phyloP scores from a whole-genome alignment of 1,140 invertebrate species.

The Drosophila yakuba region DNA sequence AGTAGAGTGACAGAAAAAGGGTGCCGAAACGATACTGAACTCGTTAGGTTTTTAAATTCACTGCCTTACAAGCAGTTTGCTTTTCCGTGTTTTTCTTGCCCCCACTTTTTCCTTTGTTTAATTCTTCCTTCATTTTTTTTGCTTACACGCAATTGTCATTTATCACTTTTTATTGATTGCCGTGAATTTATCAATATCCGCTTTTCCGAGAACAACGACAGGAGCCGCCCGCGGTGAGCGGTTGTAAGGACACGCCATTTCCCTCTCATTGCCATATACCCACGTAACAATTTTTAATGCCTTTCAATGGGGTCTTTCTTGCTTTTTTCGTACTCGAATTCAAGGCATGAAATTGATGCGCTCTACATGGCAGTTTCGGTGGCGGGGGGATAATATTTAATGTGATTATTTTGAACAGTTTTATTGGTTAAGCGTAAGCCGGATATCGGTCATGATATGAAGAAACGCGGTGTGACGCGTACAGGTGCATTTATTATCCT shows the following conservation, averaged over 20 bases:
- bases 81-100: slow-evolving; percentile 47
- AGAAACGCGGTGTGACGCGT: slow-evolving; percentile 31
- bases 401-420: slow-evolving; percentile 78
- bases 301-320: slow-evolving; percentile 55
- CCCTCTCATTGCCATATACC: slow-evolving; percentile 51
- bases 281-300: slow-evolving; percentile 79
- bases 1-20: not conserved
- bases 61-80: slow-evolving; percentile 50
- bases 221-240: slow-evolving; percentile 54
- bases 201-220: slow-evolving; percentile 62
- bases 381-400: slow-evolving; percentile 61
- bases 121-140: slow-evolving; percentile 26
- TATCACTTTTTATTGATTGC: slow-evolving; percentile 82
- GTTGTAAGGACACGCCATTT: slow-evolving; percentile 20
- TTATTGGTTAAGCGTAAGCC: slow-evolving; percentile 57
- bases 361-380: slow-evolving; percentile 46
- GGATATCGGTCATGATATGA: slow-evolving; percentile 54
- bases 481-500: slow-evolving; percentile 48
- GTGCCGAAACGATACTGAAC: slow-evolving; percentile 14
- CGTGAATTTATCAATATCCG: slow-evolving; percentile 82
- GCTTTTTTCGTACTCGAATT: slow-evolving; percentile 49
- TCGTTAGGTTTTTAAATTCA: slow-evolving; percentile 78
- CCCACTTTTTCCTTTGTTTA: slow-evolving; percentile 15
- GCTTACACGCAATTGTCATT: slow-evolving; percentile 80
- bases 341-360: slow-evolving; percentile 82